Base-by-base conservation (phyloP, 2,797 vertebrate genomes). In the Glossophaga mutica region DNA sequence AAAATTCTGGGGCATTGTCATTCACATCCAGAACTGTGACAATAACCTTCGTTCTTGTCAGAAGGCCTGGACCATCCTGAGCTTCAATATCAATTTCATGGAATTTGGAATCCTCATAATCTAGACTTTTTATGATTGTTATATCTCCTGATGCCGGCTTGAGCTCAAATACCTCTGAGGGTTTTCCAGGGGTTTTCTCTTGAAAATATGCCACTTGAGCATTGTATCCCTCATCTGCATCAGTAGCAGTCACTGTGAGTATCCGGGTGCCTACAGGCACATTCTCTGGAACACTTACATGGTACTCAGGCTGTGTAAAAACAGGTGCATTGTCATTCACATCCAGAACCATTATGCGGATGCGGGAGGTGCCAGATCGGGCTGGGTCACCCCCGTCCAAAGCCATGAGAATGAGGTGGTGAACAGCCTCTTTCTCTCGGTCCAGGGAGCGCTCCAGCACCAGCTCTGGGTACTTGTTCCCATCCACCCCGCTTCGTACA, bases 41-140 rank as follows among this genome's bases (percentile, higher is more conserved):
- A 0, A 98, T 34, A 12, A 98, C 82, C 29, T 98, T 96, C 19
- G 98, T 98, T 4, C 97, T 98, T 0, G 98, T 96, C 0, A 90
- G 55, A 22, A 98, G 62, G 2, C 99, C 98, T 0, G 99, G 98
- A 0, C 98, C 98, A 55, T 99, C 98, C 83, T 96, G 98, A 5
- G 98, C 98, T 73, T 99, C 98, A 8, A 99, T 81, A 9, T 98
- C 98, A 92, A 99, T 97, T 94, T 98, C 98, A 86, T 99, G 99
- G 59, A 94, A 93, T 32, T 97, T 96, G 73, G 73, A 84, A 5
- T 95, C 50, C 93, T 99, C 99, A 4, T 98, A 99, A 83, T 99
- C 98, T 48, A 99, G 90, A 1, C 12, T 21, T 5, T 98, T 96
- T 2, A 34, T 46, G n/a, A 98, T 92, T 0, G 14, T 97, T 59